A percentile compares a stretch with the other conserved stretches of the same genome.
Conservation (phyloP, 1,140 invertebrate genomes). For the Hypsibius dujardini region DNA sequence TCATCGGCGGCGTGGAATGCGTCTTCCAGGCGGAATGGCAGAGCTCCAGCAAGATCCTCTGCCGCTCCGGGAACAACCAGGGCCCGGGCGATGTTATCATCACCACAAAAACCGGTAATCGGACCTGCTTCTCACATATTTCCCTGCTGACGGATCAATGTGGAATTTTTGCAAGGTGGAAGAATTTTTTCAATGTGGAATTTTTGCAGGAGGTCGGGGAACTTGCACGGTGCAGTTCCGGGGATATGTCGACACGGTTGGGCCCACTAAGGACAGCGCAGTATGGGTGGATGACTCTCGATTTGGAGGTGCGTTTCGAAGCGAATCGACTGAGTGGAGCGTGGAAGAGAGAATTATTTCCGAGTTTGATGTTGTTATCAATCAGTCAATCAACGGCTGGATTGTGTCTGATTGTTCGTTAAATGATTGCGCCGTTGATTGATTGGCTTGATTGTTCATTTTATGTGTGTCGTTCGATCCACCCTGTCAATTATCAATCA, state of each 20-base stretch:
- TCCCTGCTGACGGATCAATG: too few species aligned
- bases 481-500: neutral
- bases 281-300: slow-evolving; percentile 83
- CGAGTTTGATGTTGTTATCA: neutral
- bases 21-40: slow-evolving; percentile 91
- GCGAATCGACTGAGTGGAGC: neutral
- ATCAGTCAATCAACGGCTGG: neutral
- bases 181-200: too few species aligned
- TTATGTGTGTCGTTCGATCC: too few species aligned
- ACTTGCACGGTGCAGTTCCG: slow-evolving; percentile 87
- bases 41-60: slow-evolving; percentile 86
- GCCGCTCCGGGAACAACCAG: slow-evolving; percentile 76
- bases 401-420: neutral
- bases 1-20: slow-evolving; percentile 88
- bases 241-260: slow-evolving; percentile 44
- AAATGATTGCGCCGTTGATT: neutral
- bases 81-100: slow-evolving; percentile 83
- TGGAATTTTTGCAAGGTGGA: too few species aligned
- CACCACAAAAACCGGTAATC: slow-evolving; percentile 51
- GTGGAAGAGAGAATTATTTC: neutral
- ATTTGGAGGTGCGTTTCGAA: slow-evolving; percentile 23
- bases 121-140: neutral
- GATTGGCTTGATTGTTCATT: neutral
- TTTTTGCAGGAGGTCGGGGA: slow-evolving; percentile 52
- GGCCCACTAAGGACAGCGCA: slow-evolving; percentile 89